Evolutionary conservation across 2,113 vertebrate species (phyloP).

Genomic region (Mormyrus iriodes): DNA sequence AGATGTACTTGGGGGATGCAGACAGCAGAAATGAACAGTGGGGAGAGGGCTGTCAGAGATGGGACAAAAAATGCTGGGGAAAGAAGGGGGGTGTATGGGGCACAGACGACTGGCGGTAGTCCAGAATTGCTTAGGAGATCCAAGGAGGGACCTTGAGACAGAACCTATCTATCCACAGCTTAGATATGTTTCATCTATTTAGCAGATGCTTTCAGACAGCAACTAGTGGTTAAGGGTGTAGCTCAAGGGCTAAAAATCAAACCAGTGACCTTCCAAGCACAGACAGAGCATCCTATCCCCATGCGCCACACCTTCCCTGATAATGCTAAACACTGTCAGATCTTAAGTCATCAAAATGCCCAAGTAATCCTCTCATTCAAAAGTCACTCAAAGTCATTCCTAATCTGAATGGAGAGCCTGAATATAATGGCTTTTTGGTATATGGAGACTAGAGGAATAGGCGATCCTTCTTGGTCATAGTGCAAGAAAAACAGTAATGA

Average conservation of each 20-base stretch:
- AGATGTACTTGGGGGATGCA: slow-evolving; percentile 2
- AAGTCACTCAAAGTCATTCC: neutral
- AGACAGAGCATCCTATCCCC: neutral
- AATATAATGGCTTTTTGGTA: neutral
- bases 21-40: neutral
- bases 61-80: neutral
- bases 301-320: neutral
- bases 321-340: neutral
- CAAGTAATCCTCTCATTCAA: neutral
- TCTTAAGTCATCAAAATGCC: neutral
- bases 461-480: neutral
- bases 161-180: neutral
- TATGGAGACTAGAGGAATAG: too few species aligned
- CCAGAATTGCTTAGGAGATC: neutral
- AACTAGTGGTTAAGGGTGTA: neutral
- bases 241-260: neutral
- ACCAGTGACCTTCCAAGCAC: neutral
- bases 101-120: neutral
- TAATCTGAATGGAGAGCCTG: neutral
- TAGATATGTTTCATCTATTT: neutral
- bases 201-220: neutral
- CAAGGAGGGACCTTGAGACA: neutral
- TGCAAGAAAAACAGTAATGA: neutral
- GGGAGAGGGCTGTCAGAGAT: neutral
- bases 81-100: neutral